Evolutionary conservation across 2,113 vertebrate genomes (phyloP), one percentile per base, ranked within the genome.

Genomic region (Acanthisitta chloris): DNA sequence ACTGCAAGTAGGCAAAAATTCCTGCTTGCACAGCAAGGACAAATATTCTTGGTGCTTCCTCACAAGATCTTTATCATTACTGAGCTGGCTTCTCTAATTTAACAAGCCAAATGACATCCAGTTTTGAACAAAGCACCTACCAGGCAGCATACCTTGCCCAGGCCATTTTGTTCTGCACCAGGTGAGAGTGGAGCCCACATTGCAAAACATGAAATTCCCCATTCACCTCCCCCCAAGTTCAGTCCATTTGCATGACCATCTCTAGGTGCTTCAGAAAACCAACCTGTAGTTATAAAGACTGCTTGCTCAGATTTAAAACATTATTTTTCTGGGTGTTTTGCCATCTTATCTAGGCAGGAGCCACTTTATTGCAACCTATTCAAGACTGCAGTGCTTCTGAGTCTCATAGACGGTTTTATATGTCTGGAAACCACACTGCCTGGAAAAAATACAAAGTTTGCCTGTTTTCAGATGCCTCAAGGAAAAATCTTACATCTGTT

Each of bases 171-270:
- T 7, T 36, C 38, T 66, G 55, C 12, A 16, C 9, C 3, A 2
- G 10, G 14, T 58, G 51, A 67, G 46, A 89, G 36, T 1, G 2
- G 38, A 72, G 42, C 23, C 34, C 33, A 21, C 2, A 0, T 0
- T 26, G 36, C 38, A 77, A 55, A 90, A 38, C 10, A 24, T 6
- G 2, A 17, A 57, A 59, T 59, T 88, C 25, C 18, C 25, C 38
- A 40, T 67, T 82, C 52, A 61, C n/a, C n/a, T n/a, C 17, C 48
- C 43, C 65, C 23, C n/a, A 62, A n/a, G 15, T 52, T 69, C 54
- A 65, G 33, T 34, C n/a, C 48, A 48, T 69, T 67, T 67, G 17
- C 55, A 72, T 29, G 26, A 73, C 26, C 69, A 86, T 38, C 28
- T 70, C 58, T 24, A 40, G 11, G n/a, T 43, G 43, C 48, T 65